phyloP scores from a whole-genome alignment of 1,140 invertebrate genomes.

The Drosophila repleta region DNA sequence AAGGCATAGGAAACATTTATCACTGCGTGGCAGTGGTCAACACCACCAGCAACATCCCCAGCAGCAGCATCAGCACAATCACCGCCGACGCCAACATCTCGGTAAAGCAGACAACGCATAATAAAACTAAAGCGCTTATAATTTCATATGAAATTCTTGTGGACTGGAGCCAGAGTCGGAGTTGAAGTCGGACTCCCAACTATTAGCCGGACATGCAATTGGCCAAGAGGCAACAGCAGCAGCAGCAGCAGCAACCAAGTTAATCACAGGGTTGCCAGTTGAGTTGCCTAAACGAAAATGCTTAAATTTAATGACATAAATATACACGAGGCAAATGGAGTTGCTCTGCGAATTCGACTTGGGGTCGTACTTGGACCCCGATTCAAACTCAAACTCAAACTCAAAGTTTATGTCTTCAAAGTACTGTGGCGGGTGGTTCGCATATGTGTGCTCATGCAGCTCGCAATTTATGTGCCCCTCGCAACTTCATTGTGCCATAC shows the following conservation, averaged over 20 bases:
- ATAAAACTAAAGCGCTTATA: slow-evolving; percentile 82
- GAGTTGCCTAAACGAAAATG: slow-evolving; percentile 84
- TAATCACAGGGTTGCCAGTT: slow-evolving; percentile 81
- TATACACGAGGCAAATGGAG: slow-evolving; percentile 65
- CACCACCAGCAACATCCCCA: slow-evolving; percentile 37
- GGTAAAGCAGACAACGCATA: slow-evolving; percentile 59
- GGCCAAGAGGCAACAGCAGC: slow-evolving; percentile 52
- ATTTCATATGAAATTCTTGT: slow-evolving; percentile 80
- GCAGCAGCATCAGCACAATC: slow-evolving; percentile 26
- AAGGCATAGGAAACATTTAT: slow-evolving; percentile 84
- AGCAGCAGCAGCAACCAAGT: slow-evolving; percentile 52
- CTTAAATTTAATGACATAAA: slow-evolving; percentile 84
- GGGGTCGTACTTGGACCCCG: background rate
- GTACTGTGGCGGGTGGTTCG: slow-evolving; percentile 56
- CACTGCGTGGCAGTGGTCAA: slow-evolving; percentile 66
- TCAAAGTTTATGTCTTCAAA: slow-evolving; percentile 7
- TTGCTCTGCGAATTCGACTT: slow-evolving; percentile 19
- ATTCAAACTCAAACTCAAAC: background rate
- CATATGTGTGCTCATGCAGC: slow-evolving; percentile 7
- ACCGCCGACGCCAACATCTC: slow-evolving; percentile 17
- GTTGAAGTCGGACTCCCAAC: slow-evolving; percentile 49
- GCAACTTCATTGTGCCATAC: slow-evolving; percentile 47
- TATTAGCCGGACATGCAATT: slow-evolving; percentile 79
- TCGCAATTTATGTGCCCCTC: slow-evolving; percentile 42
- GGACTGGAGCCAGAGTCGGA: slow-evolving; percentile 22